Evolutionary conservation across 2,797 vertebrate genomes (phyloP), one percentile per base, ranked within the genome.

Genomic region (Labeo calbasu): DNA sequence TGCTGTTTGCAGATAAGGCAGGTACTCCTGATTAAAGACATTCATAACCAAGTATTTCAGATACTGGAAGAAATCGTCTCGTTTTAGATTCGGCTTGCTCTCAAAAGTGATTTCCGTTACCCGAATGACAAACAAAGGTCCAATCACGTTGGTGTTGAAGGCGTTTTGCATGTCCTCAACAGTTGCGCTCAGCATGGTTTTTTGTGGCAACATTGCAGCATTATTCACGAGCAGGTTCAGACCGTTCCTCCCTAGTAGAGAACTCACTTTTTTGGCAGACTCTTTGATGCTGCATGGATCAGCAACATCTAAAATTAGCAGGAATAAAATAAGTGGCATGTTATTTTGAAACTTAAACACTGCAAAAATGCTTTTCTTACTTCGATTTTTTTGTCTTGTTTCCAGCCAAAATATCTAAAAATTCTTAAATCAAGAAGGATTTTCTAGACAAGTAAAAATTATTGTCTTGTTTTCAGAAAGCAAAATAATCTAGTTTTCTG

Each of bases 1-100:
- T 76, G 94, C 94, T 25, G 87, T 88, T 55, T 87, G 91, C 68
- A 95, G 88, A 36, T 90, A 87, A 59, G 93, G 93, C 81, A 94
- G 90, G 77, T 95, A 95, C 0, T 92, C 93, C 95, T 95, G 10
- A 77, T 36, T 51, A 68, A 19, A 72, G 53, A 32, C 25, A 32
- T 53, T 32, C 10, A 73, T 5, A 53, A 32, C 2, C 25, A n/a
- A 57, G 21, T 23, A 12, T 40, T 76, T 76, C 36, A 57, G 32
- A 76, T 4, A 9, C 7, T 10, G 3, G 7, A 13, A 9, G 6
- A 75, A 40, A 15, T 23, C 17, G 51, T 9, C 6, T n/a, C 0
- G 7, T 76, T 57, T 57, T 57, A 57, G 19, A 76, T 76, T n/a
- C 0, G 0, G 14, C 21, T 40, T 23, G 7, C 3, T 57, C 1